These are phyloP conservation scores for Drosophila obscura DNA, from an alignment of 1,140 invertebrate species.

Conservation along the genomic window DNA sequence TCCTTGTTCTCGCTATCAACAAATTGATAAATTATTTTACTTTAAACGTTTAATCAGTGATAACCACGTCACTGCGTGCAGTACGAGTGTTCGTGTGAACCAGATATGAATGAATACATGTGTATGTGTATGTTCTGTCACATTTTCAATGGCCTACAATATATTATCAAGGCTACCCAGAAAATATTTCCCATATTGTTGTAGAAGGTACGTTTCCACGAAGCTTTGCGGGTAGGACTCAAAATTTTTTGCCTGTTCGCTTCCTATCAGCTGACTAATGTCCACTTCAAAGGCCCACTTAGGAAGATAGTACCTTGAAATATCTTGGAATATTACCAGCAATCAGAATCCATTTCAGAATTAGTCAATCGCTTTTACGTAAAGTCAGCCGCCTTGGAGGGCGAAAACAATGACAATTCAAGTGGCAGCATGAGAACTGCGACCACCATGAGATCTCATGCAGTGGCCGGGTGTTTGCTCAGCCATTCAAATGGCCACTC, in stretches of 20 bases:
- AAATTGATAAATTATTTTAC: neutral
- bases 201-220: slow-evolving; percentile 1
- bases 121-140: slow-evolving; percentile 24
- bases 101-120: too few species aligned
- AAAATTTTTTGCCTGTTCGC: neutral
- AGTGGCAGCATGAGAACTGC: slow-evolving; percentile 23
- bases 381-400: slow-evolving; percentile 11
- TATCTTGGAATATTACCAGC: slow-evolving; percentile 30
- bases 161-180: slow-evolving; percentile 18
- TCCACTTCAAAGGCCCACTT: slow-evolving; percentile 15
- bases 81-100: too few species aligned
- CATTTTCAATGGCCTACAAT: slow-evolving; percentile 24
- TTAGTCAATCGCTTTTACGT: slow-evolving; percentile 45
- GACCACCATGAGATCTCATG: slow-evolving; percentile 30
- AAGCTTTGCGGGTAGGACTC: slow-evolving; percentile 5
- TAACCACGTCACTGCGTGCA: neutral
- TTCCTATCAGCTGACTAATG: slow-evolving; percentile 30
- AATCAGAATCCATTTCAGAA: slow-evolving; percentile 11
- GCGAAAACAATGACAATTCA: slow-evolving; percentile 53
- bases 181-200: slow-evolving; percentile 3
- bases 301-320: slow-evolving; percentile 13
- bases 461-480: slow-evolving; percentile 38
- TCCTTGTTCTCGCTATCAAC: neutral
- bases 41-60: neutral
- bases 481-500: slow-evolving; percentile 62